Percentiles rank a stretch among this genome's conserved stretches.
Evolutionary conservation across 2,797 vertebrate genomes (phyloP).

Genomic region (Lithobates pipiens): DNA sequence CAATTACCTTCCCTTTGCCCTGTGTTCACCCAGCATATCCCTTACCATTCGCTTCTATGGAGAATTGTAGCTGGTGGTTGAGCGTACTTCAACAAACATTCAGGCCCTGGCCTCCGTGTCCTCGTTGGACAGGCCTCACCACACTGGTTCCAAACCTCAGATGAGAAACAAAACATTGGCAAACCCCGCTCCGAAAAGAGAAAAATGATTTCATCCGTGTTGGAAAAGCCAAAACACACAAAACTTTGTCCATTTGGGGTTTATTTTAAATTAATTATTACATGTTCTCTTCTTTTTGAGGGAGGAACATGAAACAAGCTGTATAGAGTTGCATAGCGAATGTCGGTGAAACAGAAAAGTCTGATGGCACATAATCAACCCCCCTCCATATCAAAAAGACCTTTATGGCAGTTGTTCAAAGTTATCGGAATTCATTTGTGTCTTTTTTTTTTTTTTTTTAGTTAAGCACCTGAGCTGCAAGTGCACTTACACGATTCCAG

Average conservation of each 20-base stretch:
- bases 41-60: neutral
- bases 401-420: conserved; percentile 39
- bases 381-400: conserved; percentile 47
- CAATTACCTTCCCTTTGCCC: neutral
- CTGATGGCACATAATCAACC: conserved; percentile 51
- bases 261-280: conserved; percentile 82
- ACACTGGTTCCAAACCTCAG: conserved; percentile 72
- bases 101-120: conserved; percentile 62
- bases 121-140: conserved; percentile 68
- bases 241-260: conserved; percentile 78
- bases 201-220: conserved; percentile 77
- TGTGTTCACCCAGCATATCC: neutral
- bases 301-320: conserved; percentile 75
- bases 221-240: conserved; percentile 78
- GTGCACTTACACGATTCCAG: conserved; percentile 38
- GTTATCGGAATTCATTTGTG: conserved; percentile 46
- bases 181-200: conserved; percentile 64
- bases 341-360: conserved; percentile 47
- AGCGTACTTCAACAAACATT: neutral
- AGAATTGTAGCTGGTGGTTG: conserved; percentile 61
- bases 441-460: conserved; percentile 5
- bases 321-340: conserved; percentile 60
- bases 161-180: conserved; percentile 75
- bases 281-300: conserved; percentile 77
- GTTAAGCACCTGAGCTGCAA: conserved; percentile 54